These are phyloP conservation scores for Xestia sexstrigata DNA, from an alignment of 2,888 invertebrate genomes.

Conservation along the genomic window DNA sequence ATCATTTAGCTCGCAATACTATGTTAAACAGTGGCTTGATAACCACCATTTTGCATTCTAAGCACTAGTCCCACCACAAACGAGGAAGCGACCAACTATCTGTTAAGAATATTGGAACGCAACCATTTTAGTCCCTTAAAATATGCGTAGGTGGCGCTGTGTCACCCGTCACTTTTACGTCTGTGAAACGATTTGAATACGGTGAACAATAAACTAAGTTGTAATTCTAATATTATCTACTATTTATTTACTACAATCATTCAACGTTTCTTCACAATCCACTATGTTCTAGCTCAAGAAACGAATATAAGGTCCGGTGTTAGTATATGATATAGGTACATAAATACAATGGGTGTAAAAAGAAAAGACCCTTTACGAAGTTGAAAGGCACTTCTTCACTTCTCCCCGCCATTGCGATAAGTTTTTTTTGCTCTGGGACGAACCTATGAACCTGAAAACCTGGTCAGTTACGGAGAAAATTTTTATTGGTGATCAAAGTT, in stretches of 20 bases:
- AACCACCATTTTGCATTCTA: constrained; percentile 54
- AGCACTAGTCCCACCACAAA: neutral
- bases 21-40: constrained; percentile 63
- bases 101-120: neutral
- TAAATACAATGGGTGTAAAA: neutral
- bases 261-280: neutral
- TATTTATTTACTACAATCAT: neutral
- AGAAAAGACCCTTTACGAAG: neutral
- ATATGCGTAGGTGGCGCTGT: neutral
- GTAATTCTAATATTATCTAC: neutral
- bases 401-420: neutral
- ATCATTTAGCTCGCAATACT: constrained; percentile 59
- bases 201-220: neutral
- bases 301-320: neutral
- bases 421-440: neutral
- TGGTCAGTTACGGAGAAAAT: neutral
- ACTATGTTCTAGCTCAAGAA: neutral
- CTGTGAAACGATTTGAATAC: neutral
- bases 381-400: neutral
- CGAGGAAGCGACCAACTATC: neutral
- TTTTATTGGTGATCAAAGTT: neutral
- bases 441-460: neutral
- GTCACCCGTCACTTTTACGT: neutral
- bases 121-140: neutral
- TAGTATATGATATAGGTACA: neutral